Evolutionary conservation across 2,113 vertebrate species (phyloP), one percentile per base, ranked within the genome.

Genomic region (Mixornis gularis): DNA sequence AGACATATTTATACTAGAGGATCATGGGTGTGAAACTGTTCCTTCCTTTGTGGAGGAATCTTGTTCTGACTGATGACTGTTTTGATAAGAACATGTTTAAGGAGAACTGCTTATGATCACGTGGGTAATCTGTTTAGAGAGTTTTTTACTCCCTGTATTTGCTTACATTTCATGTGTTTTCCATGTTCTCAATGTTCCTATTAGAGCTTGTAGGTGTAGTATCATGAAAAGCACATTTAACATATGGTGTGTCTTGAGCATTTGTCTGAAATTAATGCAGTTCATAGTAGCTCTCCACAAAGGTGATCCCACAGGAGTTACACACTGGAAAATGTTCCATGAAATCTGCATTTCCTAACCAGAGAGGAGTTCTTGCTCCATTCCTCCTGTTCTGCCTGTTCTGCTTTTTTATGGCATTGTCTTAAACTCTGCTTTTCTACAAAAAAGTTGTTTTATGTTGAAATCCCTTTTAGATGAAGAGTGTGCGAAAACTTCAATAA

Each of bases 231-330:
- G 41, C 1, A 1, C 21, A 9, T 36, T 89, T 70, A 93, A 63
- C 36, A 78, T 74, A 66, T 32, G 27, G 36, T 63, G 24, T 26
- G 65, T 90, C 72, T 83, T 85, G 29, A 79, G 32, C 38, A 41
- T 93, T 92, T 91, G 36, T 83, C 56, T 93, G 72, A 73, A 92
- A 71, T 94, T 49, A 84, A 30, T 84, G 52, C 26, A 76, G 62
- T 71, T 93, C 41, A 10, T 87, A 83, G 72, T 78, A 84, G 32
- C 48, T 90, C 34, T 90, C 65, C 26, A 27, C 11, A 38, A 80
- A 83, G n/a, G 44, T 68, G 68, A 64, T 92, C 40, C 64, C n/a
- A 36, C 34, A 56, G 44, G 36, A 93, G 40, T 63, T 79, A 24
- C 7, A 59, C 43, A 19, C 24, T 73, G n/a, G 8, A 86, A 64